Conservation (phyloP, 2,888 invertebrate genomes). For the Acleris laterana region DNA sequence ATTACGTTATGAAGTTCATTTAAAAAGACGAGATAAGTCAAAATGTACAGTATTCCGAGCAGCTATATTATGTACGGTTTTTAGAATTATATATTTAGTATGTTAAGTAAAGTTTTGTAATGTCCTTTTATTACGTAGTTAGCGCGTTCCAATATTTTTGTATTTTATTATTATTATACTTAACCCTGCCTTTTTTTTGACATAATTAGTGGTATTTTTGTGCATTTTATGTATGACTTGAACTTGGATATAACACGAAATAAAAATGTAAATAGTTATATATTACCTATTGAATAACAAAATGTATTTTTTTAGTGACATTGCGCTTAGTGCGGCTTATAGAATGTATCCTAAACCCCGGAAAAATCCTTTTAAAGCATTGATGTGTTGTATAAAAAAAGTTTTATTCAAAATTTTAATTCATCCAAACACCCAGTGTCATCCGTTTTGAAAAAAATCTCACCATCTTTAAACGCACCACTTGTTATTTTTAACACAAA, state of each 20-base stretch:
- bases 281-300: neutral
- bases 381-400: neutral
- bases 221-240: neutral
- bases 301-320: constrained; percentile 1
- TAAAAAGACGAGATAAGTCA: neutral
- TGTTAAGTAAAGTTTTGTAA: constrained; percentile 20
- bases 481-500: constrained; percentile 69
- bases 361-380: neutral
- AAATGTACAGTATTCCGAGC: constrained; percentile 18
- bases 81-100: constrained; percentile 3
- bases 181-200: neutral
- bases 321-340: constrained; percentile 19
- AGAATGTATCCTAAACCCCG: constrained; percentile 12
- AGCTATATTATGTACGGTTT: constrained; percentile 21
- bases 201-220: neutral
- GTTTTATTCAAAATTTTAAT: constrained; percentile 11
- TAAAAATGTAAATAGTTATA: neutral
- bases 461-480: constrained; percentile 61
- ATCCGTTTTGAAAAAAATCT: constrained; percentile 18
- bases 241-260: constrained; percentile 5
- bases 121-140: constrained; percentile 16
- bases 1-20: too few species aligned
- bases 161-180: neutral
- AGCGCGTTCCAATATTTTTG: constrained; percentile 22
- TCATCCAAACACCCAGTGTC: constrained; percentile 8